These are phyloP conservation scores for Miltochrista miniata DNA, from an alignment of 2,888 invertebrate species.

Conservation along the genomic window DNA sequence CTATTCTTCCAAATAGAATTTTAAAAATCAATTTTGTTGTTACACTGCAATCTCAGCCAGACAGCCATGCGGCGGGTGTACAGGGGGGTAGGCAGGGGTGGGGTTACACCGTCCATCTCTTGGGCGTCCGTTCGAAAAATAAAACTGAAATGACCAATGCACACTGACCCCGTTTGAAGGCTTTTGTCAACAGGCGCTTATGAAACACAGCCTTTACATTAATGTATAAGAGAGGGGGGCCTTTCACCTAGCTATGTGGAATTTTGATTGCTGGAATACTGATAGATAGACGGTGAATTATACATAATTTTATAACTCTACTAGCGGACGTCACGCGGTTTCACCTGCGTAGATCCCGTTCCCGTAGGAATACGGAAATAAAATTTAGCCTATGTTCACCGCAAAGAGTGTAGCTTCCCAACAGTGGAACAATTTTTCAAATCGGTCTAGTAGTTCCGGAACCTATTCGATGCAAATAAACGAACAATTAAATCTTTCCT, in stretches of 20 bases:
- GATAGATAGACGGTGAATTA: too few species aligned
- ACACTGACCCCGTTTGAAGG: conserved; percentile 2
- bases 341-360: too few species aligned
- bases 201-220: conserved; percentile 7
- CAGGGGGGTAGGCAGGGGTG: not conserved
- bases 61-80: conserved; percentile 4
- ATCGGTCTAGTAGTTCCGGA: too few species aligned
- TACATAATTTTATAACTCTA: too few species aligned
- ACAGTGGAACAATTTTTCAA: too few species aligned
- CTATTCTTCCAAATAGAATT: not conserved
- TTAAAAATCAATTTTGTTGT: conserved; percentile 31
- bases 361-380: too few species aligned
- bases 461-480: too few species aligned
- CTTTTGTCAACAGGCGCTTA: conserved; percentile 7
- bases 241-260: not conserved
- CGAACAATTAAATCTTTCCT: too few species aligned
- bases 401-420: too few species aligned
- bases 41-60: conserved; percentile 27
- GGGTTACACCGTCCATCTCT: conserved; percentile 1
- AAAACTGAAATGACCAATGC: conserved; percentile 7
- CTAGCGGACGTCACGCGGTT: too few species aligned
- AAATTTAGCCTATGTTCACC: too few species aligned
- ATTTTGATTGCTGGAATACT: too few species aligned
- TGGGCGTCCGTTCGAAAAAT: conserved; percentile 9
- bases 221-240: not conserved